phyloP scores from a whole-genome alignment of 2,113 vertebrate genomes.

The Cavia porcellus region DNA sequence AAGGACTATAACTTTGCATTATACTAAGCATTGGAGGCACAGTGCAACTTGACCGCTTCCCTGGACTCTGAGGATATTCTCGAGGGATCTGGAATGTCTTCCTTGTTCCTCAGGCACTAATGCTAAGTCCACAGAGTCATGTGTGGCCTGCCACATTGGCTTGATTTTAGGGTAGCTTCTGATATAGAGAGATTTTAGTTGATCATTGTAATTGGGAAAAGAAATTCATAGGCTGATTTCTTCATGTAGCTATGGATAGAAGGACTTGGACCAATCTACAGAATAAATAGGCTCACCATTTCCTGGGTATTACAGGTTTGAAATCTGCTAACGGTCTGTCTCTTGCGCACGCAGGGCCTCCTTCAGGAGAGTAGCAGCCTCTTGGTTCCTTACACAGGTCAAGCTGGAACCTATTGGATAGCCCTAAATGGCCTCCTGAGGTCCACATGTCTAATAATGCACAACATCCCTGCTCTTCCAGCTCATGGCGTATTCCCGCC shows the following conservation, averaged over 20 bases:
- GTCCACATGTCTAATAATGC: not conserved
- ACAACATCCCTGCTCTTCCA: not conserved
- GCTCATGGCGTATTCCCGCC: not conserved
- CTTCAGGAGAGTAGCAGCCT: not conserved
- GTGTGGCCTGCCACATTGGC: not conserved
- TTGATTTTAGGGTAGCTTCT: not conserved
- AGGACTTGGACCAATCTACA: not conserved
- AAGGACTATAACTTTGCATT: not conserved
- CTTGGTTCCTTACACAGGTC: not conserved
- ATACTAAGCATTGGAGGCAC: not conserved
- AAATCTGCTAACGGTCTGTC: not conserved
- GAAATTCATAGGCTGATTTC: not conserved
- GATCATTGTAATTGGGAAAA: not conserved
- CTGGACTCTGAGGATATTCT: not conserved
- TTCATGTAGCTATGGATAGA: not conserved
- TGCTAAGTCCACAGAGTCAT: not conserved
- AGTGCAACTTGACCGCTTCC: not conserved
- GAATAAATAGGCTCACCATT: not conserved
- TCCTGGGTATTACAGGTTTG: not conserved
- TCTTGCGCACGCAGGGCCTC: not conserved
- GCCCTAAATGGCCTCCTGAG: not conserved
- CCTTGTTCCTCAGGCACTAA: not conserved
- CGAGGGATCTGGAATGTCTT: not conserved
- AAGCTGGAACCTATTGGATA: not conserved
- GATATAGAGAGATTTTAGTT: constrained; percentile 1